phyloP scores from a whole-genome alignment of 2,797 vertebrate genomes.

The Ceryle rudis region DNA sequence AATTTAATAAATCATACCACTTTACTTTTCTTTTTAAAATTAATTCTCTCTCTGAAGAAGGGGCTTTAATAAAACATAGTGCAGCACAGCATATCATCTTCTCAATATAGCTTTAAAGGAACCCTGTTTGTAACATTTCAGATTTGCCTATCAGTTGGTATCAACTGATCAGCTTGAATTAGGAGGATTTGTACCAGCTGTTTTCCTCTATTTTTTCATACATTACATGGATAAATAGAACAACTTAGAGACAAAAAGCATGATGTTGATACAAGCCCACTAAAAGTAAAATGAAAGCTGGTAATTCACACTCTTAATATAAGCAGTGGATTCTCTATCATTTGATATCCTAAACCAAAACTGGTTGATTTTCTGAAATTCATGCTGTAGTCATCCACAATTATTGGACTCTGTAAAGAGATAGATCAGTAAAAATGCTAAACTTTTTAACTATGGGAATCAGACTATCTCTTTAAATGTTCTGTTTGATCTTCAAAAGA shows the following conservation, averaged over 20 bases:
- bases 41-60: not conserved
- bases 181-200: not conserved
- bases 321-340: not conserved
- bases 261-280: not conserved
- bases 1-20: not conserved
- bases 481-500: not conserved
- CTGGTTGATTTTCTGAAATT: not conserved
- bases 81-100: not conserved
- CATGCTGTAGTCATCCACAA: not conserved
- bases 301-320: not conserved
- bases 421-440: not conserved
- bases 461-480: not conserved
- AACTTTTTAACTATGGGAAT: not conserved
- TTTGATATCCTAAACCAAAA: not conserved
- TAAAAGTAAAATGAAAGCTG: not conserved
- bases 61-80: not conserved
- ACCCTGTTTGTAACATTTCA: not conserved
- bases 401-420: not conserved
- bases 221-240: not conserved
- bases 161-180: not conserved
- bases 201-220: not conserved
- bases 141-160: not conserved
- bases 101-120: not conserved
- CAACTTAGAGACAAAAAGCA: not conserved
- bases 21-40: not conserved